These are phyloP conservation scores for Pristionchus arcanus DNA, from an alignment of 2,888 invertebrate species.

Conservation along the genomic window DNA sequence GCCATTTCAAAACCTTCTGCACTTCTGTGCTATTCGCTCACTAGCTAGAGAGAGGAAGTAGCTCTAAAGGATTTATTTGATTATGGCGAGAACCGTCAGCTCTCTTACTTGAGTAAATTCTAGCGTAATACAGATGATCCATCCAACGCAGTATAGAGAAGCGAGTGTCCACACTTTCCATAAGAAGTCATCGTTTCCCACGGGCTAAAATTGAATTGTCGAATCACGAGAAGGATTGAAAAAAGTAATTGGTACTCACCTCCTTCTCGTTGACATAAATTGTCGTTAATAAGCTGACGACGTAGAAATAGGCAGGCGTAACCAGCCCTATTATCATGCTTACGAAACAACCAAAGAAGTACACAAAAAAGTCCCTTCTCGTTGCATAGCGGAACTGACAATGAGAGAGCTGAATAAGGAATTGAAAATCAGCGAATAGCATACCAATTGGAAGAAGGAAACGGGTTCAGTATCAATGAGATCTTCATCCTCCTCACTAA, in stretches of 20 bases:
- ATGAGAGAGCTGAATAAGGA: too few relatives aligned
- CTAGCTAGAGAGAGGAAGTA: not conserved
- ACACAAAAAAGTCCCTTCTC: not conserved
- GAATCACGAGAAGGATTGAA: too few relatives aligned
- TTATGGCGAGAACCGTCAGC: too few relatives aligned
- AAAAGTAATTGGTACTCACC: not conserved
- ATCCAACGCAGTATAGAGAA: not conserved
- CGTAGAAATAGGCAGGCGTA: not conserved
- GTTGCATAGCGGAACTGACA: conserved; percentile 15
- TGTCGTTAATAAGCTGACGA: not conserved
- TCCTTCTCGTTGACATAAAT: not conserved
- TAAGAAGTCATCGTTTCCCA: not conserved
- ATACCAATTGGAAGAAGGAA: not conserved
- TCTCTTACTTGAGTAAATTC: not conserved
- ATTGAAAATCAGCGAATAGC: not conserved
- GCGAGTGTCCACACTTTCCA: not conserved
- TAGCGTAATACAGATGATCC: not conserved
- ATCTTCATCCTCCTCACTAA: not conserved
- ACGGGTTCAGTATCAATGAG: not conserved
- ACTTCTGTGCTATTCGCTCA: conserved; percentile 20
- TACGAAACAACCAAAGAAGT: not conserved
- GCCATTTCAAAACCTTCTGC: not conserved
- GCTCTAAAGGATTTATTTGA: not conserved
- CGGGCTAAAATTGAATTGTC: not conserved
- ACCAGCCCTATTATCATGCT: not conserved